Base-by-base conservation (phyloP, 2,113 vertebrate genomes). In the Capreolus pygargus region DNA sequence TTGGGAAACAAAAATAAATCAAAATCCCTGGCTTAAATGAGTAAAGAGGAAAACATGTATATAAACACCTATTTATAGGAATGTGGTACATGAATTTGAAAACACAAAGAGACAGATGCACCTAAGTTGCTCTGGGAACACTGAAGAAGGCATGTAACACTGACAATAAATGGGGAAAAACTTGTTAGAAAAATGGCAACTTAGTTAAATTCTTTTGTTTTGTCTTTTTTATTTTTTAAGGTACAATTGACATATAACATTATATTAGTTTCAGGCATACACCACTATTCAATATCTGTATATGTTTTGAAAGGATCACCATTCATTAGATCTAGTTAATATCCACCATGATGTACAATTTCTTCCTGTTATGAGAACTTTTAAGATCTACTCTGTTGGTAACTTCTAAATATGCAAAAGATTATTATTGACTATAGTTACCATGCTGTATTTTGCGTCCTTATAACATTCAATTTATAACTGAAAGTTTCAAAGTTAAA, bases 1-100 rank as follows among this genome's bases (percentile, higher is more conserved):
- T 92, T 89, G 28, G 23, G 76, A 94, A 96, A 55, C 17, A 97
- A 91, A 83, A 96, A 82, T 45, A 89, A 36, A 64, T 79, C 21
- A 85, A 86, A 55, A 36, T 52, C 19, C 27, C 39, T 61, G n/a
- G 8, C 27, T 84, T 95, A 43, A 83, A 57, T 4, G 3, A 5
- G 45, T 84, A 50, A 84, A 89, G 12, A 25, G 10, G 27, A 84
- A 97, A 55, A 74, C 2, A 86, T 4, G 39, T 33, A 57, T 36
- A 55, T 12, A 86, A 64, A 96, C 21, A 30, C 2, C 30, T 30
- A 6, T 64, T 91, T 84, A 25, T 70, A 86, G 13, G 21, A 94
- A 81, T 36, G 9, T 45, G 33, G 67, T 61, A 81, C 27, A 43
- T 39, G 33, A 89, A 89, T 79, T 36, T 83, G 33, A 78, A 97